Evolutionary conservation across 2,797 vertebrate species (phyloP).

Genomic region (Etheostoma nigrum): DNA sequence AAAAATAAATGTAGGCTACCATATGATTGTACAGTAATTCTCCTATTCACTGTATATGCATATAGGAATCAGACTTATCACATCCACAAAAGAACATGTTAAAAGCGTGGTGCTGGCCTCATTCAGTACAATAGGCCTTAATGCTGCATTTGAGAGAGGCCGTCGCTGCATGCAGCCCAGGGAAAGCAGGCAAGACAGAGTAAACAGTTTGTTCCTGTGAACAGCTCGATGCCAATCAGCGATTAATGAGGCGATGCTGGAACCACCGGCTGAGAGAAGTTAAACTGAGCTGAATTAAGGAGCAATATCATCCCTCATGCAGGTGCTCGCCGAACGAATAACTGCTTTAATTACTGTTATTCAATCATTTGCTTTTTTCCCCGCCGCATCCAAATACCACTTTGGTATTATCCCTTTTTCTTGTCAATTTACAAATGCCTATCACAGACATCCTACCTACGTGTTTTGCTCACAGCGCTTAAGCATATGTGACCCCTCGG

Average conservation of each 20-base stretch:
- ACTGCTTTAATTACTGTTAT: slow-evolving; percentile 99
- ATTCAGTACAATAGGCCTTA: slow-evolving; percentile 73
- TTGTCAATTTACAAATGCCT: slow-evolving; percentile 93
- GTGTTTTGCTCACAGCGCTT: slow-evolving; percentile 77
- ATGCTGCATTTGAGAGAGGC: slow-evolving; percentile 69
- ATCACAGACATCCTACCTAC: slow-evolving; percentile 89
- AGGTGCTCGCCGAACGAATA: slow-evolving; percentile 99
- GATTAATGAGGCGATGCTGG: slow-evolving; percentile 89
- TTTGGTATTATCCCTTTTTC: slow-evolving; percentile 95
- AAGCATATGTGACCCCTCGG: slow-evolving; percentile 86
- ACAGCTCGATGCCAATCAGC: slow-evolving; percentile 88
- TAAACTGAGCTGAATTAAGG: slow-evolving; percentile 98
- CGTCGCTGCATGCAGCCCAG: slow-evolving; percentile 70
- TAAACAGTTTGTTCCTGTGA: slow-evolving; percentile 88
- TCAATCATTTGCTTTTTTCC: slow-evolving; percentile 95
- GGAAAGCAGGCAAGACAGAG: slow-evolving; percentile 82
- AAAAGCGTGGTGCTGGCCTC: slow-evolving; percentile 42
- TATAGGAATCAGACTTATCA: slow-evolving; percentile 38
- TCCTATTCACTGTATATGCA: slow-evolving; percentile 5
- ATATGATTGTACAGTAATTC: background rate
- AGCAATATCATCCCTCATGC: slow-evolving; percentile 98
- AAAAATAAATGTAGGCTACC: background rate
- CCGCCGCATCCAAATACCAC: slow-evolving; percentile 86
- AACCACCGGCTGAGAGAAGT: slow-evolving; percentile 90
- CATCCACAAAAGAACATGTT: slow-evolving; percentile 32